Base-by-base conservation (phyloP, 2,797 vertebrate species). In the Gadopsis marmoratus region DNA sequence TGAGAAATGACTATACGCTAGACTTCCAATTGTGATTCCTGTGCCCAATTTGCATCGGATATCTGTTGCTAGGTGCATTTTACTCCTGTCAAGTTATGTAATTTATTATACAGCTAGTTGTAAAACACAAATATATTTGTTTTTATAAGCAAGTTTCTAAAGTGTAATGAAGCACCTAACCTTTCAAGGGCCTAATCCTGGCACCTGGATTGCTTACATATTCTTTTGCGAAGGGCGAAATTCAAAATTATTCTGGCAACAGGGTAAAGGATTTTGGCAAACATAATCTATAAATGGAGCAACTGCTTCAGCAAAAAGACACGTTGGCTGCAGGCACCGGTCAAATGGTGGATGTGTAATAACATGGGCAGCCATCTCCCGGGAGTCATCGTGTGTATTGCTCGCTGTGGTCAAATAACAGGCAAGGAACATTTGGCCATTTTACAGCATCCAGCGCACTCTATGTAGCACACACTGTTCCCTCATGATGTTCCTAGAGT, bases 321-420 rank as follows among this genome's bases (percentile, higher is more conserved):
- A 26, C 19, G 1, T 17, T 64, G 12, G 47, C 35, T 67, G 33
- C 12, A 23, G 47, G 72, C 51, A 21, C 35, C 47, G 71, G 31
- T 29, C 62, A 50, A 56, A 58, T 39, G 33, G n/a, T 61, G 29
- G 58, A 73, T 77, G 41, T 76, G 47, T 67, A 64, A 59, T 53
- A 26, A 69, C 48, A 76, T 17, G 31, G 23, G 16, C 23, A 13
- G 54, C 14, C 7, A 51, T 59, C 82, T 73, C 79, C 67, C 47
- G 56, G 60, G 68, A 74, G 65, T 48, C 53, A 51, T 69, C 65
- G 55, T 71, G 51, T 65, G 65, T 33, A 33, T 62, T 60, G 67
- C 33, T 72, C 74, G 79, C 69, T 53, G 21, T 59, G 61, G 81
- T 78, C 63, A 70, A 71, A 61, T 77, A 70, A 83, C 56, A 43